These are phyloP conservation scores for Atherix ibis DNA, from an alignment of 2,888 invertebrate genomes.

Conservation along the genomic window DNA sequence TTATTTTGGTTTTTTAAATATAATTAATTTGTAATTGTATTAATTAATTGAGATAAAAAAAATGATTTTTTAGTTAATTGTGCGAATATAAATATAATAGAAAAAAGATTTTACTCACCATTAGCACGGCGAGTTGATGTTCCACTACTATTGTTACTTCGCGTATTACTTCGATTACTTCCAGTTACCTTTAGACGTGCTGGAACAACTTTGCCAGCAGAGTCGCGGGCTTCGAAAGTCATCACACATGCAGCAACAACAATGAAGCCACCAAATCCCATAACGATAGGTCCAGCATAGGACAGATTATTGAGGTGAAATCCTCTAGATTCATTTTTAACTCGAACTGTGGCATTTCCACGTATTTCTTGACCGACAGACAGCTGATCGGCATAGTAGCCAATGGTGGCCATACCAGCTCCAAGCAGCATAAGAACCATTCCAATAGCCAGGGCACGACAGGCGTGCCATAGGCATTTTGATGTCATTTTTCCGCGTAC, in stretches of 20 bases:
- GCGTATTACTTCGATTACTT: conserved; percentile 25
- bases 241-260: conserved; percentile 95
- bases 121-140: conserved; percentile 27
- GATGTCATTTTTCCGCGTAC: conserved; percentile 78
- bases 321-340: conserved; percentile 67
- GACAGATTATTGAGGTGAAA: conserved; percentile 79
- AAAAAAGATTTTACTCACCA: conserved; percentile 16
- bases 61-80: no score
- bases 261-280: conserved; percentile 94
- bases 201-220: conserved; percentile 81
- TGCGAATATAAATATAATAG: no score
- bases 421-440: conserved; percentile 75
- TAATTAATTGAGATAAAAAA: no score
- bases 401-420: conserved; percentile 83
- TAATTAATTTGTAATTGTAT: no score
- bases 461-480: conserved; percentile 85
- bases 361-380: conserved; percentile 63
- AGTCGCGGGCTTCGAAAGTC: conserved; percentile 95
- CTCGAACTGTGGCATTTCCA: conserved; percentile 60
- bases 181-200: conserved; percentile 42
- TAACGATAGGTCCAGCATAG: conserved; percentile 93
- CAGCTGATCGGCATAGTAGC: conserved; percentile 69
- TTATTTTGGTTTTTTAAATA: no score
- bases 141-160: conserved; percentile 27
- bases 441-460: conserved; percentile 78